These are phyloP conservation scores for Patella ulyssiponensis DNA, from an alignment of 2,888 invertebrate species.

Conservation along the genomic window DNA sequence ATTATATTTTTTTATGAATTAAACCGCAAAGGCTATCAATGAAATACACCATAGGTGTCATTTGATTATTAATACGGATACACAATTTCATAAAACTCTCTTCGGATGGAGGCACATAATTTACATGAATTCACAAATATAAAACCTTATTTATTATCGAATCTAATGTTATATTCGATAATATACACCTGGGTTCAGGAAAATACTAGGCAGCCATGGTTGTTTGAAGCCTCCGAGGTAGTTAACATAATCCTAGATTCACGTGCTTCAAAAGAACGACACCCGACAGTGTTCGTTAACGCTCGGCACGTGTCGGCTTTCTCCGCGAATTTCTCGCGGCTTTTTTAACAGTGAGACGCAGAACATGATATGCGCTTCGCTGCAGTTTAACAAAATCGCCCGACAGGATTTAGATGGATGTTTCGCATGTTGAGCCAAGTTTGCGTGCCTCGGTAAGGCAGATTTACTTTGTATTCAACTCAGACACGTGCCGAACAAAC, in stretches of 20 bases:
- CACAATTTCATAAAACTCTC: no score
- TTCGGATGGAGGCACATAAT: no score
- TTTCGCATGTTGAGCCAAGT: slow-evolving; percentile 4
- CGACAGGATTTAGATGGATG: not conserved
- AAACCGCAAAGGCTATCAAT: no score
- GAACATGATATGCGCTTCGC: not conserved
- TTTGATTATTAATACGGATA: no score
- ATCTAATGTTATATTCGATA: no score
- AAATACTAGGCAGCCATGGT: no score
- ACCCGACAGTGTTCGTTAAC: not conserved
- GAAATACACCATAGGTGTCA: no score
- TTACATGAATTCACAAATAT: no score
- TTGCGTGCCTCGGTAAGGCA: not conserved
- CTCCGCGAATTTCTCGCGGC: not conserved
- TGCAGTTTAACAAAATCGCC: not conserved
- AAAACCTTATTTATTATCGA: no score
- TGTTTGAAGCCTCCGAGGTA: not conserved
- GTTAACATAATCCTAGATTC: slow-evolving; percentile 1
- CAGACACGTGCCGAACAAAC: not conserved
- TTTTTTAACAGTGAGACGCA: not conserved
- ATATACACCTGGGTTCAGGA: no score
- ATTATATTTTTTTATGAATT: no score
- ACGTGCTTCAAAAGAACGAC: not conserved
- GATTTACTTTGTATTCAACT: slow-evolving; percentile 1
- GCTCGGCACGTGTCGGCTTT: slow-evolving; percentile 1